phyloP scores from a whole-genome alignment of 2,113 vertebrate genomes.

The Amazona guildingii region DNA sequence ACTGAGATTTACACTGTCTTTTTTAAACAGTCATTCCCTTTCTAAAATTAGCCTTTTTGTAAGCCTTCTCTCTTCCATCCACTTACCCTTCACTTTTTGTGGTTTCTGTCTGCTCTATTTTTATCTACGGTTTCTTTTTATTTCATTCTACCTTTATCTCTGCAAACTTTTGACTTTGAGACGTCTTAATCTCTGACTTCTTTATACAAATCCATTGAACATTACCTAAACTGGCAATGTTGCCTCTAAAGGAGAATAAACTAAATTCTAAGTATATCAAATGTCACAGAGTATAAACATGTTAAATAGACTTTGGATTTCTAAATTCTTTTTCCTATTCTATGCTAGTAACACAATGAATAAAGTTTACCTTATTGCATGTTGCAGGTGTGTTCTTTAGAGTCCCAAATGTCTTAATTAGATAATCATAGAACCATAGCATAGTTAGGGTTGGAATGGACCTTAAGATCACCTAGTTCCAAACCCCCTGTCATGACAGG shows the following conservation, averaged over 20 bases:
- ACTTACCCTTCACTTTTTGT: background rate
- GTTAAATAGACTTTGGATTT: background rate
- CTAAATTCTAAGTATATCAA: background rate
- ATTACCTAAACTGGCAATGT: slow-evolving; percentile 43
- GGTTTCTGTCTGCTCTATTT: background rate
- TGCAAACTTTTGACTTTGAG: slow-evolving; percentile 15
- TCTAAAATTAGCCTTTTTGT: background rate
- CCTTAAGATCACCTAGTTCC: background rate
- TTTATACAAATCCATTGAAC: slow-evolving; percentile 27
- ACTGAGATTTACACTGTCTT: background rate
- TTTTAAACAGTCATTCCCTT: background rate
- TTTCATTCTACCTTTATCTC: background rate
- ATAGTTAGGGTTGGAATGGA: background rate
- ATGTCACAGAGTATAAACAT: background rate
- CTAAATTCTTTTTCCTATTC: background rate
- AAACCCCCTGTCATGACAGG: background rate
- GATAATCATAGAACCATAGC: background rate
- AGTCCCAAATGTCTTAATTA: background rate
- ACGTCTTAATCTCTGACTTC: slow-evolving; percentile 4
- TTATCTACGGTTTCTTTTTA: background rate
- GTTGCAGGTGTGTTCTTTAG: background rate
- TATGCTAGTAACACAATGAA: background rate
- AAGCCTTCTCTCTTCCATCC: background rate
- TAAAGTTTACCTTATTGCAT: background rate
- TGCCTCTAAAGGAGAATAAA: background rate